Percentiles rank a stretch among this genome's conserved stretches.
Evolutionary conservation across 1,140 invertebrate genomes (phyloP).

Genomic region (Sycophaga agraensis): DNA sequence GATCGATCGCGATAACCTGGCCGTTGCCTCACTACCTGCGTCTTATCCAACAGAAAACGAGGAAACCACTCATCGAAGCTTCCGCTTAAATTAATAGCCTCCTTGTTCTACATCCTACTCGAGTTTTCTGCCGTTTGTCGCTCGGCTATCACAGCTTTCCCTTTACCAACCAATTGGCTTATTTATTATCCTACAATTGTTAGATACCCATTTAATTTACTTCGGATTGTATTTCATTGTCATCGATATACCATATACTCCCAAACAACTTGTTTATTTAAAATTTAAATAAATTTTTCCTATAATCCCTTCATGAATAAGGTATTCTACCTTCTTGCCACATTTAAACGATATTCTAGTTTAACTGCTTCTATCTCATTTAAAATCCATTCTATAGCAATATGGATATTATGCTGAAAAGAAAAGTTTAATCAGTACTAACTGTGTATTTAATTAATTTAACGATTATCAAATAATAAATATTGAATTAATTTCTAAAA

Average conservation of each 20-base stretch:
- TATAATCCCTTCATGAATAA: conserved; percentile 82
- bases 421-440: conserved; percentile 9
- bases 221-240: background rate
- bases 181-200: too few relatives aligned
- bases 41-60: too few relatives aligned
- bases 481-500: background rate
- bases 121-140: too few relatives aligned
- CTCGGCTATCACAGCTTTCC: too few relatives aligned
- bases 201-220: too few relatives aligned
- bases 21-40: too few relatives aligned
- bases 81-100: too few relatives aligned
- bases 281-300: conserved; percentile 80
- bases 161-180: too few relatives aligned
- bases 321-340: conserved; percentile 86
- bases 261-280: too few relatives aligned
- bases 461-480: background rate
- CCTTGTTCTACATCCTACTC: too few relatives aligned
- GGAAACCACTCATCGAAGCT: too few relatives aligned
- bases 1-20: too few relatives aligned
- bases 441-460: background rate
- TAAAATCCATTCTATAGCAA: conserved; percentile 90
- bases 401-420: conserved; percentile 81
- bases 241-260: conserved; percentile 65
- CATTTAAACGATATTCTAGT: conserved; percentile 78
- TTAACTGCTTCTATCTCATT: conserved; percentile 94